Percentiles rank a stretch among this genome's conserved stretches.
Evolutionary conservation across 2,888 invertebrate species (phyloP).

Genomic region (Merodon equestris): DNA sequence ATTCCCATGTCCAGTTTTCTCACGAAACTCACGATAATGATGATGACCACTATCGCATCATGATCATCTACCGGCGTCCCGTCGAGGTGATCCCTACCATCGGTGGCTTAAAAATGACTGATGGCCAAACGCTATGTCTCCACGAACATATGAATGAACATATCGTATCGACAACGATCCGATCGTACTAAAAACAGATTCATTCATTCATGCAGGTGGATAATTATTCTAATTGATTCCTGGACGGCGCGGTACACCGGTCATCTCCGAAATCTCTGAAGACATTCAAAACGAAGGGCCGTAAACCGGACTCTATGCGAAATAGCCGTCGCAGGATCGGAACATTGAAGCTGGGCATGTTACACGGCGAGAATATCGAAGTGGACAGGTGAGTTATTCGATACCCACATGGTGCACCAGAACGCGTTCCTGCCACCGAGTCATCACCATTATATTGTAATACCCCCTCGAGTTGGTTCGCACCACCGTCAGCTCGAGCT

Average conservation of each 20-base stretch:
- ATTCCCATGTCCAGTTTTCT: neutral
- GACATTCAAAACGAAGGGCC: neutral
- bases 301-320: conserved; percentile 66
- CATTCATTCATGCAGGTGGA: conserved; percentile 65
- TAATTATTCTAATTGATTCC: conserved; percentile 60
- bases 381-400: conserved; percentile 67
- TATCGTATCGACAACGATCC: neutral
- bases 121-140: conserved; percentile 14
- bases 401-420: conserved; percentile 62
- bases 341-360: conserved; percentile 26
- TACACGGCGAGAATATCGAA: conserved; percentile 58
- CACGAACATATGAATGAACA: conserved; percentile 28
- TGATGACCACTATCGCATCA: conserved; percentile 47
- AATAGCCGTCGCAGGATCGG: conserved; percentile 51
- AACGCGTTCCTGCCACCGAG: conserved; percentile 54
- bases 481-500: conserved; percentile 32
- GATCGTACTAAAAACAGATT: conserved; percentile 1
- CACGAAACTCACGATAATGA: conserved; percentile 34
- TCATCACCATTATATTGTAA: conserved; percentile 13
- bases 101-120: conserved; percentile 51
- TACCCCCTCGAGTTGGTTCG: conserved; percentile 11
- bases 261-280: neutral
- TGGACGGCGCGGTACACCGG: neutral
- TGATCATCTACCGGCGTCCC: conserved; percentile 47
- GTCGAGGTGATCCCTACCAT: conserved; percentile 35